phyloP scores from a whole-genome alignment of 2,797 vertebrate genomes.

The Onychomys leucogaster region DNA sequence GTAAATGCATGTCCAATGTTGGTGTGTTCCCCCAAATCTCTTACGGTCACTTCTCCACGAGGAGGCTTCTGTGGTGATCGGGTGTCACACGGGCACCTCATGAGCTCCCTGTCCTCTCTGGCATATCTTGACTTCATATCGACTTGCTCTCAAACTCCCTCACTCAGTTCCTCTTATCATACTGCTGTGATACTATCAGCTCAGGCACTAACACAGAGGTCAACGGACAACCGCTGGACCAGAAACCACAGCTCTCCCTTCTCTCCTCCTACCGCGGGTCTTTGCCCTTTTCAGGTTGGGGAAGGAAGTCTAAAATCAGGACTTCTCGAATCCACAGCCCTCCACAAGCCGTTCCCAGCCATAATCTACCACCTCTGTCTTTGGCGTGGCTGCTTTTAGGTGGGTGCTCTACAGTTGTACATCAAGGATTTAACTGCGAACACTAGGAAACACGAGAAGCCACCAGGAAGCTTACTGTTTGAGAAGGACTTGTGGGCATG shows the following conservation, averaged over 20 bases:
- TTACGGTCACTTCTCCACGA: not conserved
- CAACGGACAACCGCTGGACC: not conserved
- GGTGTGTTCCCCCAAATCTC: not conserved
- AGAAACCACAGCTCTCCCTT: not conserved
- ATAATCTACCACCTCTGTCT: not conserved
- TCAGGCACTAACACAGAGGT: not conserved
- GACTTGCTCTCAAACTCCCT: not conserved
- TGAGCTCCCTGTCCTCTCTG: not conserved
- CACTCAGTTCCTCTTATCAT: not conserved
- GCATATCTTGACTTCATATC: not conserved
- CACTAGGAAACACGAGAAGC: not conserved
- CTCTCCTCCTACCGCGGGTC: not conserved
- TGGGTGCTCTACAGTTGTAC: not conserved
- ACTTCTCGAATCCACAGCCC: not conserved
- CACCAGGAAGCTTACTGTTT: constrained; percentile 40
- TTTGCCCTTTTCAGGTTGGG: not conserved
- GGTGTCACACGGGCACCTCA: not conserved
- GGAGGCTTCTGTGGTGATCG: not conserved
- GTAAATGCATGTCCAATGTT: not conserved
- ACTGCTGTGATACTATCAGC: not conserved
- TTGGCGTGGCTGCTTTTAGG: not conserved
- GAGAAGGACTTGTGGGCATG: not conserved
- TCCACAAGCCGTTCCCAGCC: not conserved
- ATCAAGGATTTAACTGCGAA: not conserved
- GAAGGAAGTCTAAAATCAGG: not conserved